A percentile compares a stretch with the other conserved stretches of the same genome.
Conservation (phyloP, 2,113 vertebrate genomes). For the Albula goreensis region DNA sequence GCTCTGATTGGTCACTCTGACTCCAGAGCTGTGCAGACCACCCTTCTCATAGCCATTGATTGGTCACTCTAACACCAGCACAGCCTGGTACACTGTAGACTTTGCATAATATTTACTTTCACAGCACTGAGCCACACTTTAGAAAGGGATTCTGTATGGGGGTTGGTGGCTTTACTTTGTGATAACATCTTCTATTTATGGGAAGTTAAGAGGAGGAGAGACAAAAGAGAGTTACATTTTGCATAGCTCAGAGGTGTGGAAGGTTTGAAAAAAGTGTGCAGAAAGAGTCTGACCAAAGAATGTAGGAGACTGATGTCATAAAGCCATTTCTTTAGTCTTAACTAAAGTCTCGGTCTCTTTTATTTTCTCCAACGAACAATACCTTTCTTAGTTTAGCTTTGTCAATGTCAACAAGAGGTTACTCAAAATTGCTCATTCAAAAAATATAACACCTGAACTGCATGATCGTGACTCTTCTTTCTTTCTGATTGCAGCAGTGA, state of each 20-base stretch:
- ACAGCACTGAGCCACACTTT: neutral
- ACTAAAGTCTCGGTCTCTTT: too few species aligned
- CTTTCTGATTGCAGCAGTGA: too few species aligned
- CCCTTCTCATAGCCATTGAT: conserved; percentile 37
- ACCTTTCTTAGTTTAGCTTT: too few species aligned
- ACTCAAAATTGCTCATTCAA: too few species aligned
- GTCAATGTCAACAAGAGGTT: too few species aligned
- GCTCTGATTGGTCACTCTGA: neutral
- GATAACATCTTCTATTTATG: neutral
- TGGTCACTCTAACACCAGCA: neutral
- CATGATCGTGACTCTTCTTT: too few species aligned
- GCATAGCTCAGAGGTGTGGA: neutral
- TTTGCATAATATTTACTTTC: conserved; percentile 11
- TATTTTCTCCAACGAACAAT: too few species aligned
- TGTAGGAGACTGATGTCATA: too few species aligned
- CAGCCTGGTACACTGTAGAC: neutral
- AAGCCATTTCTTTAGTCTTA: too few species aligned
- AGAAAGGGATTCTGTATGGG: neutral
- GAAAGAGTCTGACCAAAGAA: too few species aligned
- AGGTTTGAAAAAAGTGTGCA: too few species aligned
- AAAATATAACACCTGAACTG: too few species aligned
- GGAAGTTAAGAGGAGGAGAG: neutral
- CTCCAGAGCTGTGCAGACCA: conserved; percentile 53
- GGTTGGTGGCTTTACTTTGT: neutral
- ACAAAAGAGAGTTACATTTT: neutral